Base-by-base conservation (phyloP, 2,888 invertebrate species). In the Lamellibrachia columna region DNA sequence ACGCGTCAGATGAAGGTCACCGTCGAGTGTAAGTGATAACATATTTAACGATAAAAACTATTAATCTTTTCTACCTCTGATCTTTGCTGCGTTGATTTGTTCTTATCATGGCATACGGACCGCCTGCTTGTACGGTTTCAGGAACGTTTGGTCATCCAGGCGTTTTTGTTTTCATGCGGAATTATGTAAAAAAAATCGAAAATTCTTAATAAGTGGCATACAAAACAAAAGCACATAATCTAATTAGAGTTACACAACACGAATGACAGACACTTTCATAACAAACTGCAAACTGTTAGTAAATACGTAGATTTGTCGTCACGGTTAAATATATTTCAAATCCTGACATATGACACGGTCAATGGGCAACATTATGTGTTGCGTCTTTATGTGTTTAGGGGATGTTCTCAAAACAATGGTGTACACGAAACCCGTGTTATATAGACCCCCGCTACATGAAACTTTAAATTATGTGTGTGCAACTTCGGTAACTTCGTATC, bases 21-120 rank as follows among this genome's bases (percentile, higher is more conserved):
- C 8, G 94, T 94, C 28, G 94, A 94, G 92, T 94, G 94, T 94
- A 92, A 94, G 94, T 53, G 98, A 95, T 75, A 75, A 75, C 15
- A 75, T 75, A 75, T 75, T 75, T 75, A 75, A 75, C 75, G 75
- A 75, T 75, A 75, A 75, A 75, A 6, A 6, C 75, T n/a, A 75
- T 75, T 75, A 75, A 75, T 75, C 75, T 75, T 75, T 15, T 75
- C 75, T 75, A 22, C 22, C 22, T 75, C 75, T 75, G 75, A 11
- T 4, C 3, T 15, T 22, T 15, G 15, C 22, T 75, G 75, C 75
- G 75, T 75, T 4, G 1, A 6, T 15, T 75, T 75, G 75, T 6
- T 22, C 55, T 55, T n/a, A n/a, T n/a, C 75, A 6, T n/a, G 6
- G 75, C 2, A n/a, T 22, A 15, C 15, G 75, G 75, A 75, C 22